A percentile compares a stretch with the other conserved stretches of the same genome.
Conservation (phyloP, 2,888 invertebrate species). For the Flabesymbios commensalis region DNA sequence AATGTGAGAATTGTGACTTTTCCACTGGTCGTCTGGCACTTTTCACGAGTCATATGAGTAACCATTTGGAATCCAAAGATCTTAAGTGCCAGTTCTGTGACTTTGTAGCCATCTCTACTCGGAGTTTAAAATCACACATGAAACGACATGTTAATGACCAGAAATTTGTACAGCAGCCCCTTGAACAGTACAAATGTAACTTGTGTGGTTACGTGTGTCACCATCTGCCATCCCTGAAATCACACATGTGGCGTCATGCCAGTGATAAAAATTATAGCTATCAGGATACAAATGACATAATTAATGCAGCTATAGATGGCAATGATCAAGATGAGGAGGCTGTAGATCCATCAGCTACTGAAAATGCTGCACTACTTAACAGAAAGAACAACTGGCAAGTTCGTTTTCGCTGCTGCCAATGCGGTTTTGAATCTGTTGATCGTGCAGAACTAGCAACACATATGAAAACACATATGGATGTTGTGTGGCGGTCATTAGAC, state of each 20-base stretch:
- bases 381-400: constrained; percentile 46
- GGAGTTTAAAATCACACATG: constrained; percentile 60
- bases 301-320: constrained; percentile 58
- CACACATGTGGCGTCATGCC: constrained; percentile 61
- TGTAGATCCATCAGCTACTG: too few relatives aligned
- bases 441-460: constrained; percentile 53
- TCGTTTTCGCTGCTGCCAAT: constrained; percentile 58
- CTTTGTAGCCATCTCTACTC: constrained; percentile 53
- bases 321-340: constrained; percentile 16
- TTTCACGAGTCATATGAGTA: constrained; percentile 39
- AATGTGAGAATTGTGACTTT: constrained; percentile 47
- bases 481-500: constrained; percentile 44
- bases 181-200: constrained; percentile 60
- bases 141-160: constrained; percentile 59
- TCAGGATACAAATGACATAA: constrained; percentile 56
- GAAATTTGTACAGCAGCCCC: constrained; percentile 56
- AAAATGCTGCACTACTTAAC: background rate
- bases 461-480: constrained; percentile 55
- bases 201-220: constrained; percentile 60
- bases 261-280: constrained; percentile 58
- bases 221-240: constrained; percentile 59
- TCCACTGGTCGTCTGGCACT: constrained; percentile 35
- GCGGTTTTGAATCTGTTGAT: constrained; percentile 57
- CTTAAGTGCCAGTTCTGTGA: constrained; percentile 55
- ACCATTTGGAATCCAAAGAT: constrained; percentile 30